These are phyloP conservation scores for Sardina pilchardus DNA, from an alignment of 2,113 vertebrate species.

Conservation along the genomic window DNA sequence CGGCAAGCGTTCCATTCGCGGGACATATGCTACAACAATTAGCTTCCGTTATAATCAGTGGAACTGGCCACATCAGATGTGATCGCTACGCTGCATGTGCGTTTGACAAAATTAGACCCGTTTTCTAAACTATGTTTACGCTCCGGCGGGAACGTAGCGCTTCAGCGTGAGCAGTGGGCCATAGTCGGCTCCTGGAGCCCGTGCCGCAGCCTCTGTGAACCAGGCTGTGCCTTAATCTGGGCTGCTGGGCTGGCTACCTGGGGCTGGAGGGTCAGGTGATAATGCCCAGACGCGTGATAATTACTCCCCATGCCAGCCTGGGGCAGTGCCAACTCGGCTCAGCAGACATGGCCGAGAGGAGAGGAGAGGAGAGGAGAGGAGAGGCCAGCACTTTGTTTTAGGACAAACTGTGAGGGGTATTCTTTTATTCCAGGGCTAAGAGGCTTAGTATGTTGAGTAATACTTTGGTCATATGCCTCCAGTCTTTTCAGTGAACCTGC, in stretches of 20 bases:
- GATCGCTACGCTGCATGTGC: no score
- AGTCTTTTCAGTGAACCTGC: not conserved
- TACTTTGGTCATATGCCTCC: not conserved
- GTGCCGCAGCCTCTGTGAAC: not conserved
- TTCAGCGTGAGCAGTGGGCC: not conserved
- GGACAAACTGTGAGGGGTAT: not conserved
- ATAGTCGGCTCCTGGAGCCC: not conserved
- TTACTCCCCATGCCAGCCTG: not conserved
- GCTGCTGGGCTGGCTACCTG: not conserved
- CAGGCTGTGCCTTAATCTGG: not conserved
- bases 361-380: not conserved
- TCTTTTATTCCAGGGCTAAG: not conserved
- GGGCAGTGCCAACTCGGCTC: not conserved
- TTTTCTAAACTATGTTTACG: no score
- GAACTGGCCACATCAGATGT: no score
- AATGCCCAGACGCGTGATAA: constrained; percentile 6
- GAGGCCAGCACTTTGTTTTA: not conserved
- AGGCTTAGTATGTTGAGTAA: constrained; percentile 12
- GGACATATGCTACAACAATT: no score
- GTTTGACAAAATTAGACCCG: no score
- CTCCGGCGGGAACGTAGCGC: no score
- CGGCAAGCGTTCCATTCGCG: no score
- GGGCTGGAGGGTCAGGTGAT: not conserved
- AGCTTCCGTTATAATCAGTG: no score
- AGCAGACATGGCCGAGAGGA: not conserved